Conservation (phyloP, 2,888 invertebrate species). For the Dryobota labecula region DNA sequence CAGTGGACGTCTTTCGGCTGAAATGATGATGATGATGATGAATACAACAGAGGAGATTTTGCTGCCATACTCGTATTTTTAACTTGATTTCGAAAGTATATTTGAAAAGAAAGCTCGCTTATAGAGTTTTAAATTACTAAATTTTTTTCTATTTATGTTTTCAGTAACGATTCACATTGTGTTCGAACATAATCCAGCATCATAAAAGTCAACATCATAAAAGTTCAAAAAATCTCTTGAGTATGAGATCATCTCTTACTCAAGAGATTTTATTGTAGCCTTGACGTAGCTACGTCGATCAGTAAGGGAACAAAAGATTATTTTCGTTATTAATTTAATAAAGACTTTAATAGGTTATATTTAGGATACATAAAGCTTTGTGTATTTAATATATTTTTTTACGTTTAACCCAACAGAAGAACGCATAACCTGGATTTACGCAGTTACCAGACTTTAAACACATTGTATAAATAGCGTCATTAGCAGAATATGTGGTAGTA, state of each 20-base stretch:
- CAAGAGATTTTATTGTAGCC: too few species aligned
- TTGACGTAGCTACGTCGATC: background rate
- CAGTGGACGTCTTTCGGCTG: too few species aligned
- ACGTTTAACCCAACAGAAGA: slow-evolving; percentile 6
- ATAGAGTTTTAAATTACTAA: too few species aligned
- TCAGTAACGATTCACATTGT: too few species aligned
- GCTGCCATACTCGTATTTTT: background rate
- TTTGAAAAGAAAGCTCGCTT: slow-evolving; percentile 25
- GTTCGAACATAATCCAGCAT: too few species aligned
- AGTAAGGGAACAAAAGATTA: background rate
- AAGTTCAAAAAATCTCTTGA: background rate
- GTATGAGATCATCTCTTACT: background rate
- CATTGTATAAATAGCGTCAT: slow-evolving; percentile 22
- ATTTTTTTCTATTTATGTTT: too few species aligned
- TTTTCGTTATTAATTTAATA: background rate
- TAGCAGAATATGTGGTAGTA: slow-evolving; percentile 9
- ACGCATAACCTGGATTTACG: slow-evolving; percentile 2
- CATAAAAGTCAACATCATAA: too few species aligned
- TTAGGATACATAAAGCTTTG: slow-evolving; percentile 7
- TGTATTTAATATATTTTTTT: slow-evolving; percentile 9
- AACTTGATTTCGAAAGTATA: slow-evolving; percentile 17
- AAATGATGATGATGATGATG: too few species aligned
- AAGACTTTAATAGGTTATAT: background rate
- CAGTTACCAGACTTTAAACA: slow-evolving; percentile 6
- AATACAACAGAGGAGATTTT: slow-evolving; percentile 9